Evolutionary conservation across 2,113 vertebrate species (phyloP).

Genomic region (Sylvilagus bachmani): DNA sequence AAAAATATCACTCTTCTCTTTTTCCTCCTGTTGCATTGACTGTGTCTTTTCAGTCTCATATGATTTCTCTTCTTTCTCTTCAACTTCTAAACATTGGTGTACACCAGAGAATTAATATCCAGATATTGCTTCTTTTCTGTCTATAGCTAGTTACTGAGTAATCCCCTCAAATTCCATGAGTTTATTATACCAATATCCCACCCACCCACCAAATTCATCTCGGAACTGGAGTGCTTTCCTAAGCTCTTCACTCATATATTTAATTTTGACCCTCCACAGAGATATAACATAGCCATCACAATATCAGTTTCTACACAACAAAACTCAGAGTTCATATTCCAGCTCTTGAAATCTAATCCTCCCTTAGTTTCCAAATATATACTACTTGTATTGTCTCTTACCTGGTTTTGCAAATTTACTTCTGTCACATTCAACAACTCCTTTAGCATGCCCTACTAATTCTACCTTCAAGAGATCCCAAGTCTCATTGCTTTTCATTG

Average conservation of each 20-base stretch:
- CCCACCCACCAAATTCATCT: neutral
- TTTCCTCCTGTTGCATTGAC: neutral
- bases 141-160: neutral
- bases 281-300: neutral
- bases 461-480: neutral
- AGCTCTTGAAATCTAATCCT: neutral
- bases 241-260: neutral
- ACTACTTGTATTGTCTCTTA: neutral
- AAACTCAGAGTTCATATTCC: neutral
- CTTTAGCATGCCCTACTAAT: neutral
- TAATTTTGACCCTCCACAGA: neutral
- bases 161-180: neutral
- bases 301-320: neutral
- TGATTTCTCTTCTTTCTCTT: neutral
- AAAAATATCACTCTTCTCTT: neutral
- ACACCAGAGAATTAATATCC: neutral
- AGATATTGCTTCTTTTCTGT: neutral
- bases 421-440: neutral
- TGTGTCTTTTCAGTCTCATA: neutral
- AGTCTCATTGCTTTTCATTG: neutral
- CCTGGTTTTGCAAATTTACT: neutral
- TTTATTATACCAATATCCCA: neutral
- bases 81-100: neutral
- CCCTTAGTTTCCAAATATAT: neutral
- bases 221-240: neutral